These are phyloP conservation scores for Molorchus minor DNA, from an alignment of 2,888 invertebrate species.

Conservation along the genomic window DNA sequence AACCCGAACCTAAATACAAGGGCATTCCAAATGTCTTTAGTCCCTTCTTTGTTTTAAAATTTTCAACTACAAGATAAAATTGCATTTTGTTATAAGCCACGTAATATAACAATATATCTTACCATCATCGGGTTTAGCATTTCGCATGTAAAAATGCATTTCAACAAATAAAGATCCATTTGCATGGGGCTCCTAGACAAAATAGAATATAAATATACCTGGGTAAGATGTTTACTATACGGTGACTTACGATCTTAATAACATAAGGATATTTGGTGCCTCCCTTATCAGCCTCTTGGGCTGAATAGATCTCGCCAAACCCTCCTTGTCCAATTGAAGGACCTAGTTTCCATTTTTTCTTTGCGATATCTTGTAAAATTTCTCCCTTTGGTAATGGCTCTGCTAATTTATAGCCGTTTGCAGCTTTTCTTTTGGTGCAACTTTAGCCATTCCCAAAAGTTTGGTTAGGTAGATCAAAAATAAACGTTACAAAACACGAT, in stretches of 20 bases:
- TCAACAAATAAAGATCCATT: constrained; percentile 97
- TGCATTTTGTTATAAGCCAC: background rate
- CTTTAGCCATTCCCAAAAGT: constrained; percentile 32
- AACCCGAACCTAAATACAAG: constrained; percentile 82
- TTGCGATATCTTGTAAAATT: constrained; percentile 77
- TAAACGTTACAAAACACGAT: no score
- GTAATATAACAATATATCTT: constrained; percentile 57
- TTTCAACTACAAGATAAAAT: constrained; percentile 68
- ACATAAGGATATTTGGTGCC: constrained; percentile 71
- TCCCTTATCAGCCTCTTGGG: constrained; percentile 68
- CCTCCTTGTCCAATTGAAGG: constrained; percentile 90
- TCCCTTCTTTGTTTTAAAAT: constrained; percentile 74
- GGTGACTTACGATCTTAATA: constrained; percentile 78
- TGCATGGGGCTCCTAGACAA: constrained; percentile 80
- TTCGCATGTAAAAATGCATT: constrained; percentile 87
- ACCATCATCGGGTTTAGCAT: constrained; percentile 77
- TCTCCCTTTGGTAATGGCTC: constrained; percentile 80
- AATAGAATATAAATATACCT: background rate
- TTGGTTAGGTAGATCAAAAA: constrained; percentile 3
- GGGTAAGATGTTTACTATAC: constrained; percentile 12
- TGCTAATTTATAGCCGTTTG: constrained; percentile 70
- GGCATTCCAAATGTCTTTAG: constrained; percentile 85
- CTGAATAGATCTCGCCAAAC: constrained; percentile 93
- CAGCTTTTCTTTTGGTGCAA: constrained; percentile 58
- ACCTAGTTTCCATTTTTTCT: constrained; percentile 87